phyloP scores from a whole-genome alignment of 2,113 vertebrate species.

The Argyrosomus japonicus region DNA sequence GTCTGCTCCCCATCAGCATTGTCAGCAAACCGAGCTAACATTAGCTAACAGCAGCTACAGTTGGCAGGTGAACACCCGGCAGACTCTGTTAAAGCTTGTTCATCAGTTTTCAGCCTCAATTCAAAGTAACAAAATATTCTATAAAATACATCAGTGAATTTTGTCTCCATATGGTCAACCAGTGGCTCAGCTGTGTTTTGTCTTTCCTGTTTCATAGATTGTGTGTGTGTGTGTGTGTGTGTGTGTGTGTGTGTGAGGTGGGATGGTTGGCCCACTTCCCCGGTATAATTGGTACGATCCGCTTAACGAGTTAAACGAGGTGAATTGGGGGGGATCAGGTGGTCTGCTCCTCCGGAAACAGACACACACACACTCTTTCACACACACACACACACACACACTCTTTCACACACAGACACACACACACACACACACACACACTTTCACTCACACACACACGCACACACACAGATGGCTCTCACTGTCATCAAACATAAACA shows the following conservation, averaged over 20 bases:
- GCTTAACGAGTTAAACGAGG: conserved; percentile 60
- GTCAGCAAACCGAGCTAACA: too few relatives aligned
- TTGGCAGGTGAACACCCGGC: too few relatives aligned
- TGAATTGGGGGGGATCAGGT: conserved; percentile 69
- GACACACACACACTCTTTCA: not conserved
- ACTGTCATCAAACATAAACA: conserved; percentile 14
- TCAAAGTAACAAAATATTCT: too few relatives aligned
- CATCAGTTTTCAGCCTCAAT: too few relatives aligned
- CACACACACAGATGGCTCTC: conserved; percentile 9
- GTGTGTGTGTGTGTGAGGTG: not conserved
- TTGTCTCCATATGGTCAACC: too few relatives aligned
- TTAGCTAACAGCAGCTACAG: too few relatives aligned
- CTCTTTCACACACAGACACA: not conserved
- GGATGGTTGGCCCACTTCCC: conserved; percentile 25
- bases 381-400: not conserved
- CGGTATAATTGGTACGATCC: conserved; percentile 49
- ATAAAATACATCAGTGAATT: too few relatives aligned
- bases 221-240: too few relatives aligned
- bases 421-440: conserved; percentile 14
- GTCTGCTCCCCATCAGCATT: too few relatives aligned
- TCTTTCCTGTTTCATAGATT: too few relatives aligned
- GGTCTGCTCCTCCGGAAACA: conserved; percentile 37
- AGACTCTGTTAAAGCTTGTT: too few relatives aligned
- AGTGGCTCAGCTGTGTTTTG: too few relatives aligned
- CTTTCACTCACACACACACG: not conserved